Evolutionary conservation across 2,888 invertebrate genomes (phyloP).

Genomic region (Cremastobaeus sp.): DNA sequence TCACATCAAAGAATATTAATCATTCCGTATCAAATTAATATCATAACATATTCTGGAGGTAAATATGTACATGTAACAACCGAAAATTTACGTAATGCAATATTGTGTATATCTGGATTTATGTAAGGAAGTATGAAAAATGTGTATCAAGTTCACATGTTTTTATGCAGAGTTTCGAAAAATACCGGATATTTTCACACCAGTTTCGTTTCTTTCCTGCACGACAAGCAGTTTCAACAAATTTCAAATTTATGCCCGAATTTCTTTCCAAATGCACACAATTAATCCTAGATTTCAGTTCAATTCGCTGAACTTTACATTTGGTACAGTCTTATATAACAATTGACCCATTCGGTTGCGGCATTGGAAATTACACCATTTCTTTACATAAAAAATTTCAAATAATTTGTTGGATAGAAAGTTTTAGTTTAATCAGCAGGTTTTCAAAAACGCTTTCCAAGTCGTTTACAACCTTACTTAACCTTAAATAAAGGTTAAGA

Average conservation of each 20-base stretch:
- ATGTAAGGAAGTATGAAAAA: not conserved
- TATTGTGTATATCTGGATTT: not conserved
- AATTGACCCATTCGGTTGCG: conserved; percentile 18
- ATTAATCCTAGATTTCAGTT: too few species aligned
- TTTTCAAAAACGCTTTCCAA: too few species aligned
- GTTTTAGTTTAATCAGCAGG: too few species aligned
- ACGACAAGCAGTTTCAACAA: too few species aligned
- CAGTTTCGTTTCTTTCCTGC: too few species aligned
- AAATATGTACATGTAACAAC: not conserved
- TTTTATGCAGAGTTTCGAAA: not conserved
- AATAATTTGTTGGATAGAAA: conserved; percentile 21
- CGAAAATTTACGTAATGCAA: not conserved
- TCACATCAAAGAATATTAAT: not conserved
- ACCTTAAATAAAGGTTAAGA: too few species aligned
- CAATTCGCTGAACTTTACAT: conserved; percentile 5
- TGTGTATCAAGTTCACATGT: not conserved
- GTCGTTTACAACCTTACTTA: too few species aligned
- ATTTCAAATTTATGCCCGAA: not conserved
- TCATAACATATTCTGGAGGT: not conserved
- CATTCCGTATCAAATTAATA: not conserved
- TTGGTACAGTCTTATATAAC: conserved; percentile 12
- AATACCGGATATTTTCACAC: too few species aligned
- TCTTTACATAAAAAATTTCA: conserved; percentile 3
- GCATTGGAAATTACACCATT: conserved; percentile 12
- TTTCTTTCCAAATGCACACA: too few species aligned